These are phyloP conservation scores for Notolabrus celidotus DNA, from an alignment of 2,797 vertebrate genomes.

Conservation along the genomic window DNA sequence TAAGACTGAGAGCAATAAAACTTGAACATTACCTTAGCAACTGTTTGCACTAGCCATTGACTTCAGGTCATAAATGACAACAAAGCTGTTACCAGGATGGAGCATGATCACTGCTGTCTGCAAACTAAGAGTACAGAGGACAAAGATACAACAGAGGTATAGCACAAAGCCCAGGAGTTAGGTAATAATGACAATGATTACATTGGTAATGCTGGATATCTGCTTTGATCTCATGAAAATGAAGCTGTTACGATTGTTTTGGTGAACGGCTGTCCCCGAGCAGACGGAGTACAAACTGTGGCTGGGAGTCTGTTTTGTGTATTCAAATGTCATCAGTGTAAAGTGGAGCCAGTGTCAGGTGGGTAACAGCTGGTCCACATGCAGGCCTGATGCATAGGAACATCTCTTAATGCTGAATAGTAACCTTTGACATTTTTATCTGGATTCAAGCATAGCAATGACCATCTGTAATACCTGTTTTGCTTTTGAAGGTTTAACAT, in stretches of 20 bases:
- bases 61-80: constrained; percentile 61
- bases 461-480: constrained; percentile 36
- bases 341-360: constrained; percentile 64
- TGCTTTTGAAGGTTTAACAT: not conserved
- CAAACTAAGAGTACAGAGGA: not conserved
- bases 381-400: constrained; percentile 65
- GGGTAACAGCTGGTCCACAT: constrained; percentile 63
- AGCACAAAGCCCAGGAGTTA: constrained; percentile 21
- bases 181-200: constrained; percentile 34
- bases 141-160: constrained; percentile 1
- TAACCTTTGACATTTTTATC: constrained; percentile 59
- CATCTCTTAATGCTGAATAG: constrained; percentile 56
- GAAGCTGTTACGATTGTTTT: constrained; percentile 24
- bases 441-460: constrained; percentile 34
- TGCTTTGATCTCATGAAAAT: constrained; percentile 56
- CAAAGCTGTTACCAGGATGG: constrained; percentile 24
- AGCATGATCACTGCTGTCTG: not conserved
- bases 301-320: constrained; percentile 66
- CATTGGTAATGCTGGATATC: constrained; percentile 41
- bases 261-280: constrained; percentile 1
- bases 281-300: constrained; percentile 21
- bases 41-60: constrained; percentile 72
- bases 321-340: constrained; percentile 80
- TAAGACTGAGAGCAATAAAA: constrained; percentile 70
- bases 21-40: constrained; percentile 39